Evolutionary conservation across 1,140 invertebrate genomes (phyloP), one percentile per base, ranked within the genome.

Genomic region (Achatina immaculata): DNA sequence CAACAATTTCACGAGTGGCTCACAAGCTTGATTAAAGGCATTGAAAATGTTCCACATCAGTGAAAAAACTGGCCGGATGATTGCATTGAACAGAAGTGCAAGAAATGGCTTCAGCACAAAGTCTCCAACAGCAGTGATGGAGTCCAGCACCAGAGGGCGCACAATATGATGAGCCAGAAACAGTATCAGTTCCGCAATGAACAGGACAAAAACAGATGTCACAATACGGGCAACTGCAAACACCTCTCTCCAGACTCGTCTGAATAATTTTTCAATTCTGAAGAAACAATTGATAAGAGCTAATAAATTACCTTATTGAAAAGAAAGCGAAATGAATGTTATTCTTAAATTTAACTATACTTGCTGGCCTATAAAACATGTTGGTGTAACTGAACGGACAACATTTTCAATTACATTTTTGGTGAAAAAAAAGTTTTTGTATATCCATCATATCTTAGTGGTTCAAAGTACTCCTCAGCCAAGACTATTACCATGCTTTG

Each of bases 221-320:
- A 72, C 9, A 38, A 80, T 55, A 2, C 78, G 78, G 19, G 72
- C 45, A 0, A 48, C 78, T 2, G 78, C 42, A 80, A 80, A 80
- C 11, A 69, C 48, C 51, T 80, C 78, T 51, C 78, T 38, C 78
- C 78, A 80, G 14, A 80, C 68, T n/a, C 78, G 42, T 2, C 68
- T n/a, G 48, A 71, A 80, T 51, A 80, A 16, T 42, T 72, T 68
- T 31, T 80, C 78, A 2, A 71, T n/a, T 21, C 78, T 80, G 78
- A 51, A 36, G 31, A 43, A 28, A 62, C 40, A 55, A 34, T 40
- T n/a, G 38, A 24, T 42, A 42, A 71, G 11, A 68, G 24, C 28
- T 40, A 28, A 7, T 45, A 40, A 31, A 42, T 71, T 6, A 28
- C 14, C n/a, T 19, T 21, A 38, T 38, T 65, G 36, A 38, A 77